A percentile compares a stretch with the other conserved stretches of the same genome.
phyloP scores from a whole-genome alignment of 2,113 vertebrate genomes.

The Stictonetta naevosa region DNA sequence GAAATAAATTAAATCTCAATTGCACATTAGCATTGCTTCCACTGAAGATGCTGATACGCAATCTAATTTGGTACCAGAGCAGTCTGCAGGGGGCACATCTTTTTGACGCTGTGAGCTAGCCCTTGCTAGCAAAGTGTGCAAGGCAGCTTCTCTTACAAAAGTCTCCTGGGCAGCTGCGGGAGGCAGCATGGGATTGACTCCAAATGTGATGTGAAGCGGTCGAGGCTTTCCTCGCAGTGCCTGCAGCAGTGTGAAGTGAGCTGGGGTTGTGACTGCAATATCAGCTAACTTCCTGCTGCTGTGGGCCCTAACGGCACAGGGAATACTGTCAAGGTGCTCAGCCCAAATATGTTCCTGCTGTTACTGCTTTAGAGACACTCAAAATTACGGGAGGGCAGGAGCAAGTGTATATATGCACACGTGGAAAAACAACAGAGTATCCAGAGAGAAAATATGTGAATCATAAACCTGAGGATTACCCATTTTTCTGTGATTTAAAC shows the following conservation, averaged over 20 bases:
- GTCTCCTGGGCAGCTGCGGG: background rate
- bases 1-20: conserved; percentile 41
- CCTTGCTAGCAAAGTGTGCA: fast-evolving
- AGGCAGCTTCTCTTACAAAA: background rate
- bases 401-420: background rate
- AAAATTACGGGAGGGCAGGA: fast-evolving
- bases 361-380: fast-evolving
- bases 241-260: background rate
- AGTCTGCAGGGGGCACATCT: background rate
- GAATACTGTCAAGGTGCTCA: fast-evolving
- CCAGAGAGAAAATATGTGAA: background rate
- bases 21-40: background rate
- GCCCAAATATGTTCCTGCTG: background rate
- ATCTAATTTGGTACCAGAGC: background rate
- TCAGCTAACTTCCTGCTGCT: background rate
- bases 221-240: background rate
- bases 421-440: background rate
- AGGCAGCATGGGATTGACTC: background rate
- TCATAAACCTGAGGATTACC: background rate
- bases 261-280: background rate
- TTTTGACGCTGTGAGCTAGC: background rate
- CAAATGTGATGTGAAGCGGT: fast-evolving
- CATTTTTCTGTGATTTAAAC: background rate
- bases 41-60: background rate
- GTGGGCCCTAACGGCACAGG: background rate